Evolutionary conservation across 2,797 vertebrate genomes (phyloP).

Genomic region (Lepus townsendii): DNA sequence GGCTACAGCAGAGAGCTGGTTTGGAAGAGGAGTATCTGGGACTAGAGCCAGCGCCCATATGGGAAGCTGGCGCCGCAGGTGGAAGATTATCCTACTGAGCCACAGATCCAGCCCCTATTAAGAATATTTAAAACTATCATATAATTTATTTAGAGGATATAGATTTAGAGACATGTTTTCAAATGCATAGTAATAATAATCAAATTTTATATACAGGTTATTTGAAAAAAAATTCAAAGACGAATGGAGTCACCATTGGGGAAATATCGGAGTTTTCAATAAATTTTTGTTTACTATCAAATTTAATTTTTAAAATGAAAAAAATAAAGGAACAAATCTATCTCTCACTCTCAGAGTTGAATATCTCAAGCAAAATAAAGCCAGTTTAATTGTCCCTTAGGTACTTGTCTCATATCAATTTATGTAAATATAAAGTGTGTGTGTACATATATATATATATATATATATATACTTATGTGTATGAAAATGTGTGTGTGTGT

Average conservation of each 20-base stretch:
- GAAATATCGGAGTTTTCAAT: background rate
- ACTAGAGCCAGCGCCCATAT: too few species aligned
- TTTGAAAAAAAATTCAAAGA: background rate
- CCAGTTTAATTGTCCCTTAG: background rate
- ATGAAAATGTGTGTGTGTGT: too few species aligned
- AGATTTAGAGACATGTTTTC: background rate
- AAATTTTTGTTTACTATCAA: background rate
- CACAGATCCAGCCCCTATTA: too few species aligned
- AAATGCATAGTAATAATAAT: background rate
- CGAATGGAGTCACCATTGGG: background rate
- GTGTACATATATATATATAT: too few species aligned
- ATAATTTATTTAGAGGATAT: background rate
- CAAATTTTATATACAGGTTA: background rate
- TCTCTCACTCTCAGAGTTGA: background rate
- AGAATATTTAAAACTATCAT: too few species aligned
- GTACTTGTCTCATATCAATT: background rate
- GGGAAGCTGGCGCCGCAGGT: too few species aligned
- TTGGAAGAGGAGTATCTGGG: too few species aligned
- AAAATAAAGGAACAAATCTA: background rate
- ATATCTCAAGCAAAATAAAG: background rate
- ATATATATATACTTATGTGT: too few species aligned
- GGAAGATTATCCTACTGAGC: too few species aligned
- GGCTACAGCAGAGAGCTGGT: too few species aligned
- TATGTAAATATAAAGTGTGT: too few species aligned
- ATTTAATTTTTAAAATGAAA: conserved; percentile 6